Evolutionary conservation across 2,888 invertebrate genomes (phyloP), one percentile per base, ranked within the genome.

Genomic region (Drepana falcataria): DNA sequence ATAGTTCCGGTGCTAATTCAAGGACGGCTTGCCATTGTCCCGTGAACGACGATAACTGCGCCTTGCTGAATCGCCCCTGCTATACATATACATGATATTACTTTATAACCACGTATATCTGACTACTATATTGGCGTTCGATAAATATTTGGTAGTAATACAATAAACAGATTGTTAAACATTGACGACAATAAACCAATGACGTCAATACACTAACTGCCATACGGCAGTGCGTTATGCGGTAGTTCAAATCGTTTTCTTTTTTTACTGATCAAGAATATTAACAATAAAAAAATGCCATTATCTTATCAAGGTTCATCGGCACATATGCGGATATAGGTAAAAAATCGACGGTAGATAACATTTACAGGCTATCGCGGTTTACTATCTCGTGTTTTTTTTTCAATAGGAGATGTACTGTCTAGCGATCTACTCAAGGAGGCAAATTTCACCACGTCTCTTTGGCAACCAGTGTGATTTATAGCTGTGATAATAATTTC

Each of bases 1-100:
- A 85, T 83, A 77, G 83, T 81, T 85, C 83, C 85, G 83, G 83
- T 81, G 83, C 70, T 87, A 83, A 87, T 87, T 87, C 89, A 88
- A 88, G 89, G 89, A 82, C 87, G 75, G 65, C 55, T 61, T 63
- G 63, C 81, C 71, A 85, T 88, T 89, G 87, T 87, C 72, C 77
- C 68, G 69, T 63, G 61, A 64, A 71, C 69, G 67, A 64, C 67
- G 62, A 59, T 44, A 9, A 9, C 44, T 65, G 66, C 63, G 67
- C 68, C 53, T 41, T 53, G 69, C 68, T 71, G 65, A 71, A 68
- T 60, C 71, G 66, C 68, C 73, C 76, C 69, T 61, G 59, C 64
- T 55, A 62, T 58, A 56, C 53, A 59, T 44, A 52, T 53, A 41
- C 51, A 9, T 9, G n/a, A 7, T 56, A 60, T 61, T 51, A 63